Conservation (phyloP, 2,113 vertebrate genomes). For the Apus apus region DNA sequence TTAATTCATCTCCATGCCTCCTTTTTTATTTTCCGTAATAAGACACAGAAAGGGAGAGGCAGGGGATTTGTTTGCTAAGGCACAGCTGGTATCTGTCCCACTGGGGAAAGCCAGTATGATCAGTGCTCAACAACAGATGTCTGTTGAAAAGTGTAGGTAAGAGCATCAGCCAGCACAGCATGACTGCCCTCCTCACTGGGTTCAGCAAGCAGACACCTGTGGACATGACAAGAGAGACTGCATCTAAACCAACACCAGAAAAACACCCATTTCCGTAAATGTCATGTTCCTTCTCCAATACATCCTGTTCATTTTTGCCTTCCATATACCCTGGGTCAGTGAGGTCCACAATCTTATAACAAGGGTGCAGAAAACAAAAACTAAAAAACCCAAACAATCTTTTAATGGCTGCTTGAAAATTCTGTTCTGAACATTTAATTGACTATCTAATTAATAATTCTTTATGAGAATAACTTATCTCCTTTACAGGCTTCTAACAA, state of each 20-base stretch:
- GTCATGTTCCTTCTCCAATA: not conserved
- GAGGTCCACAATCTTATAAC: not conserved
- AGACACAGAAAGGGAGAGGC: not conserved
- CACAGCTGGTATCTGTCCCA: not conserved
- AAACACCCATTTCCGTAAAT: not conserved
- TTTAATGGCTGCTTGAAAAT: not conserved
- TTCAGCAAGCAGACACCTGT: not conserved
- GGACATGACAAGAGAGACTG: not conserved
- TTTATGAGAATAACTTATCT: not conserved
- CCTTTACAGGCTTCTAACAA: not conserved
- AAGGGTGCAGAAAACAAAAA: not conserved
- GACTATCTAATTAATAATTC: not conserved
- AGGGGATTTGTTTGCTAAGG: not conserved
- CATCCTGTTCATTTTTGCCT: not conserved
- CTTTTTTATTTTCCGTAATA: not conserved
- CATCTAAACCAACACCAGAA: not conserved
- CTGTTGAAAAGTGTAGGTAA: not conserved
- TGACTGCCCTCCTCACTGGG: not conserved
- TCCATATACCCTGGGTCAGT: not conserved
- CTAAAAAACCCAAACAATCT: not conserved
- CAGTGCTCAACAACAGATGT: not conserved
- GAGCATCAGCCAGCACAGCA: not conserved
- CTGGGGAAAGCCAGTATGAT: not conserved
- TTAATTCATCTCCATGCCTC: not conserved
- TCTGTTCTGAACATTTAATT: not conserved